phyloP scores from a whole-genome alignment of 2,113 vertebrate species.

The Pseudopodoces humilis region DNA sequence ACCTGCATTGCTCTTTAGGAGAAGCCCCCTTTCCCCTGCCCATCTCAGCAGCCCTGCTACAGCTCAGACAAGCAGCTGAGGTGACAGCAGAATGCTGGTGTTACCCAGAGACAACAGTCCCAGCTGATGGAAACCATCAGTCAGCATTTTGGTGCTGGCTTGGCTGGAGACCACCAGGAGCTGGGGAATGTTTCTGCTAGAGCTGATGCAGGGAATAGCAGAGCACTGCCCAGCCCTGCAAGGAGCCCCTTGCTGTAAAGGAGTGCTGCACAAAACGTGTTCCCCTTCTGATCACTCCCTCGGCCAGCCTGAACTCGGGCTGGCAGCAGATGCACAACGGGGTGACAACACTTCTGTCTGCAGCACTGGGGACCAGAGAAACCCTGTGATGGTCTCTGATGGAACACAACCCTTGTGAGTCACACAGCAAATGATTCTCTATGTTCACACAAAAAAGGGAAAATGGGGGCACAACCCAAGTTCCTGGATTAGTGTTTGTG shows the following conservation, averaged over 20 bases:
- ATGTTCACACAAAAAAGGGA: not conserved
- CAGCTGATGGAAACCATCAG: not conserved
- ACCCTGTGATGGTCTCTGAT: not conserved
- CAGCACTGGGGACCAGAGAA: not conserved
- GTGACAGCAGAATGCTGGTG: not conserved
- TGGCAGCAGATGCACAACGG: accelerated
- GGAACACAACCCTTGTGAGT: not conserved
- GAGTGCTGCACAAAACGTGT: not conserved
- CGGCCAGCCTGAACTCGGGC: not conserved
- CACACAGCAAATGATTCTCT: not conserved
- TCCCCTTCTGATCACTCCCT: too few species aligned
- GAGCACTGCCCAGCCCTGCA: not conserved
- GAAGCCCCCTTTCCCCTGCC: not conserved
- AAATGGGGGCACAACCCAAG: accelerated
- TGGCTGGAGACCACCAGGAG: not conserved
- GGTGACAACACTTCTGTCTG: not conserved
- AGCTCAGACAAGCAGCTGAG: not conserved
- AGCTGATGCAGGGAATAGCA: accelerated
- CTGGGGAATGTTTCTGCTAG: accelerated
- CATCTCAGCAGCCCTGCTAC: not conserved
- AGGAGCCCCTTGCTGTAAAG: not conserved
- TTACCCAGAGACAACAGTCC: not conserved
- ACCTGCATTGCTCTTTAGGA: not conserved
- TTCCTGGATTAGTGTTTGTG: not conserved
- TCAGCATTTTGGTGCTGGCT: not conserved